These are phyloP conservation scores for Limanda limanda DNA, from an alignment of 2,113 vertebrate genomes.

Conservation along the genomic window DNA sequence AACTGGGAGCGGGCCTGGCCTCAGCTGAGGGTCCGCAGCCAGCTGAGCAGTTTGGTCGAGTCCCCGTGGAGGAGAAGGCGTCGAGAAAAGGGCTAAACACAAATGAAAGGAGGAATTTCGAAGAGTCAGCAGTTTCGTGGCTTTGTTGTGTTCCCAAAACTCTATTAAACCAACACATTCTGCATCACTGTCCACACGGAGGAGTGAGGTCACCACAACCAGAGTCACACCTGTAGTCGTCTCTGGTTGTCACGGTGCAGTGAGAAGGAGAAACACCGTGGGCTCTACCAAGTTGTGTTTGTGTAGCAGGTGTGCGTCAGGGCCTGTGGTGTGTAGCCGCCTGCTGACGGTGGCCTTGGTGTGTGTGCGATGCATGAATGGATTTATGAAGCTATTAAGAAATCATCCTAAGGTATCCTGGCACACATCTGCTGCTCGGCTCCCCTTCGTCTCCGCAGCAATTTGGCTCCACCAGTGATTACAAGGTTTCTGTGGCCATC, in stretches of 20 bases:
- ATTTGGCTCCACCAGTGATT: constrained; percentile 73
- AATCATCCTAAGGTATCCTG: constrained; percentile 72
- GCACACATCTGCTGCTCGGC: constrained; percentile 71
- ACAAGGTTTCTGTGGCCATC: constrained; percentile 75
- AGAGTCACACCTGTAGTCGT: constrained; percentile 4
- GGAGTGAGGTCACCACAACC: constrained; percentile 9
- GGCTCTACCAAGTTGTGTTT: constrained; percentile 16
- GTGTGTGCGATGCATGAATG: constrained; percentile 65
- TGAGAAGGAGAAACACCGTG: too few species aligned
- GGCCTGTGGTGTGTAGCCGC: constrained; percentile 8
- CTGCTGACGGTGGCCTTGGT: constrained; percentile 42
- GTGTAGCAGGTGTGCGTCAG: constrained; percentile 41
- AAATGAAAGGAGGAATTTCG: constrained; percentile 26
- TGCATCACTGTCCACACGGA: constrained; percentile 14
- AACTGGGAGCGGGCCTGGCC: constrained; percentile 50
- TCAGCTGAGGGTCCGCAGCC: constrained; percentile 64
- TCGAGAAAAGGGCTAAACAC: constrained; percentile 37
- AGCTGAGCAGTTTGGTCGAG: constrained; percentile 44
- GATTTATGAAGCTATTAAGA: constrained; percentile 79
- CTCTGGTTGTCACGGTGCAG: too few species aligned
- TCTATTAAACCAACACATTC: neutral
- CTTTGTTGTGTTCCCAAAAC: constrained; percentile 29
- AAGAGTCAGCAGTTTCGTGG: constrained; percentile 61
- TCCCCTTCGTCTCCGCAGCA: constrained; percentile 59
- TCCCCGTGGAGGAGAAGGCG: constrained; percentile 47